Conservation (phyloP, 2,113 vertebrate genomes). For the Ancistrus triradiatus region DNA sequence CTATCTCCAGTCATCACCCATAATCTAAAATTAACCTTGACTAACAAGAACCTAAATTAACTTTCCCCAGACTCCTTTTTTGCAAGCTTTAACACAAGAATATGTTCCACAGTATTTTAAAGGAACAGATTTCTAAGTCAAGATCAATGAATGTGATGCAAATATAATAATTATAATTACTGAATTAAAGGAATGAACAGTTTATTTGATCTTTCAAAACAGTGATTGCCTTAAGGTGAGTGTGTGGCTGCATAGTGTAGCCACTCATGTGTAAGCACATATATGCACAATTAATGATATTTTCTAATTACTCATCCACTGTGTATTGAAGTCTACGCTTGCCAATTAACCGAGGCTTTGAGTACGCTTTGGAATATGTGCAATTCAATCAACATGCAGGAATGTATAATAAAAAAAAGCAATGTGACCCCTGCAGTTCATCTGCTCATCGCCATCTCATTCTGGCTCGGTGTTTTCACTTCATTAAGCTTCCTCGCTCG, state of each 20-base stretch:
- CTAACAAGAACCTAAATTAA: too few relatives aligned
- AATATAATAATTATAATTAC: too few relatives aligned
- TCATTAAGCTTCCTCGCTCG: neutral
- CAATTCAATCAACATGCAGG: slow-evolving; percentile 5
- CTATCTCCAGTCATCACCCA: too few relatives aligned
- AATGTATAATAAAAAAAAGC: neutral
- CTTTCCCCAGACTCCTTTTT: too few relatives aligned
- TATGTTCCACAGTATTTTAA: too few relatives aligned
- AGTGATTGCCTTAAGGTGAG: neutral
- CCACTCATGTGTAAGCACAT: neutral
- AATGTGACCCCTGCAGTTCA: neutral
- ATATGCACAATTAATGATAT: slow-evolving; percentile 11
- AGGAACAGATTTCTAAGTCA: too few relatives aligned
- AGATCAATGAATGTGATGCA: too few relatives aligned
- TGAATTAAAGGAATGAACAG: too few relatives aligned
- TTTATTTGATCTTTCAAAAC: too few relatives aligned
- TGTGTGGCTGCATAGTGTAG: neutral
- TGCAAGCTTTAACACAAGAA: too few relatives aligned
- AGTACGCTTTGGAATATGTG: neutral
- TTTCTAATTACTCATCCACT: slow-evolving; percentile 15
- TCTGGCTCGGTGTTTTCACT: slow-evolving; percentile 31
- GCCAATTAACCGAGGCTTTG: neutral
- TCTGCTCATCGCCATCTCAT: slow-evolving; percentile 11
- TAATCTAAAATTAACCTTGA: too few relatives aligned
- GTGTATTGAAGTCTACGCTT: neutral